Evolutionary conservation across 2,888 invertebrate genomes (phyloP), one percentile per base, ranked within the genome.

Genomic region (Polydesmus complanatus): DNA sequence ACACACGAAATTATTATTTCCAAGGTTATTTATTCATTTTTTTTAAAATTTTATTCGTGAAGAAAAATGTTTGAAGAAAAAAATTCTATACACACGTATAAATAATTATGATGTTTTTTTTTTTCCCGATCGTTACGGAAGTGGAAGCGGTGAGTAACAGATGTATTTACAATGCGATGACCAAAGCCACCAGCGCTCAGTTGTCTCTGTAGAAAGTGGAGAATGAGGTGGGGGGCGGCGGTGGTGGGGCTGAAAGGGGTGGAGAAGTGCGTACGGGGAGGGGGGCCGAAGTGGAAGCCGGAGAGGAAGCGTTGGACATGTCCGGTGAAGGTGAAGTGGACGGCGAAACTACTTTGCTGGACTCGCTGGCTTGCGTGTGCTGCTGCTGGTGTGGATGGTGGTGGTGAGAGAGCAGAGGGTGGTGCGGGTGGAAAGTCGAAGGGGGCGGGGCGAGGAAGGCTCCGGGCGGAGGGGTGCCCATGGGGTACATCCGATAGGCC

Each of bases 401-500:
- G 14, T 37, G 37, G 14, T 5, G 54, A n/a, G 54, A 18, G 5
- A 47, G n/a, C 25, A 25, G 19, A 60, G 63, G 2, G 63, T 55
- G 48, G 61, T 25, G 53, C 56, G 27, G 49, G 64, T 53, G n/a
- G 54, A 23, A 47, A 56, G 48, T 27, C 57, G 51, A 23, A 54
- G 55, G 50, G n/a, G 58, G 58, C 48, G 60, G 22, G 22, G 5
- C 18, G 22, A 11, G 8, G 21, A 19, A 21, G n/a, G n/a, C n/a
- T n/a, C n/a, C n/a, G n/a, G n/a, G n/a, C n/a, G n/a, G n/a, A 8
- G 37, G 37, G 37, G 37, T 5, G 8, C 37, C 60, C 23, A 68
- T 62, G 2, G 66, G 68, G 51, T 67, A 68, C 47, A 68, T 62
- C 64, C 84, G 78, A 76, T 88, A 89, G 66, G 91, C 88, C 71